These are phyloP conservation scores for Lathronympha strigana DNA, from an alignment of 2,888 invertebrate species.

Conservation along the genomic window DNA sequence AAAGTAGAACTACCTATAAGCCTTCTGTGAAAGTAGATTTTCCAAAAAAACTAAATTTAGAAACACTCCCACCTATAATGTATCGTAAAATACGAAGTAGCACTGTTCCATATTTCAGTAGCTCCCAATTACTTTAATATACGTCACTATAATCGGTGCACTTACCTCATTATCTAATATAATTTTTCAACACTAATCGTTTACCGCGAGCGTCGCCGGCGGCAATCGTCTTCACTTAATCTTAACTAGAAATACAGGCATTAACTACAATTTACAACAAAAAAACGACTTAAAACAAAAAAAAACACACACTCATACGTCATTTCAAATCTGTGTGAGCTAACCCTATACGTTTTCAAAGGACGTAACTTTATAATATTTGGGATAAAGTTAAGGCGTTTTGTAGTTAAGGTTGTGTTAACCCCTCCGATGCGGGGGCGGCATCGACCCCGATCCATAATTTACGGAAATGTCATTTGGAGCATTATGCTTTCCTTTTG, in stretches of 20 bases:
- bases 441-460: constrained; percentile 72
- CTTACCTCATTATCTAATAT: constrained; percentile 16
- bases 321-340: background rate
- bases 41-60: too few species aligned
- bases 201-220: constrained; percentile 24
- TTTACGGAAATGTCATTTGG: constrained; percentile 72
- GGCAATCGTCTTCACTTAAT: constrained; percentile 34
- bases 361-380: background rate
- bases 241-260: constrained; percentile 61
- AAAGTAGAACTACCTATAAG: too few species aligned
- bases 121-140: constrained; percentile 1
- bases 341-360: background rate
- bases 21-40: too few species aligned
- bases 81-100: background rate
- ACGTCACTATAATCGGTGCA: background rate
- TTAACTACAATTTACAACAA: constrained; percentile 56
- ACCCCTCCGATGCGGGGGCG: constrained; percentile 73
- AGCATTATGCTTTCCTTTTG: constrained; percentile 81
- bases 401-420: constrained; percentile 49
- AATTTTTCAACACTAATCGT: constrained; percentile 17
- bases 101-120: background rate
- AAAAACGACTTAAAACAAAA: background rate
- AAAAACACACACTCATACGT: background rate
- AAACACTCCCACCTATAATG: background rate
- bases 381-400: constrained; percentile 4